Percentiles rank a stretch among this genome's conserved stretches.
These are phyloP conservation scores for Drosophila albomicans DNA, from an alignment of 1,140 invertebrate species.

Conservation along the genomic window DNA sequence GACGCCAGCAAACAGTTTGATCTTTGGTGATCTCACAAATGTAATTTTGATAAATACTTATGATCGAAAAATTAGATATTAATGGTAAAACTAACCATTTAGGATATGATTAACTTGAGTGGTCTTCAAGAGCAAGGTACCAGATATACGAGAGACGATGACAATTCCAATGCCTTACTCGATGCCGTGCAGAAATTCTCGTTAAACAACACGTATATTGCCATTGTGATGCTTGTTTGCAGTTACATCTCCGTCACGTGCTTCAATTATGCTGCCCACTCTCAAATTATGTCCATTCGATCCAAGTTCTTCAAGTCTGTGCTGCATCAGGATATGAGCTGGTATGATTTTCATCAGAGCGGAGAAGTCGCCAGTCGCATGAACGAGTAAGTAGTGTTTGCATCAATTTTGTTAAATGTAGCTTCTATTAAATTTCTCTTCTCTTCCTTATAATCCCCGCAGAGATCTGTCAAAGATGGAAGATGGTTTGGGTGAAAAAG, in stretches of 20 bases:
- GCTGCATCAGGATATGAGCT: slow-evolving; percentile 91
- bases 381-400: slow-evolving; percentile 89
- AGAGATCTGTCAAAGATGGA: slow-evolving; percentile 95
- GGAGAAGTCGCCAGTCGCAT: slow-evolving; percentile 93
- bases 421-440: not conserved
- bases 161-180: slow-evolving; percentile 63
- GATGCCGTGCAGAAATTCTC: slow-evolving; percentile 86
- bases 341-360: slow-evolving; percentile 93
- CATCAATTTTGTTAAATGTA: not conserved
- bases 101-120: slow-evolving; percentile 56
- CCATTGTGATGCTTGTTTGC: slow-evolving; percentile 86
- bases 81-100: too few relatives aligned
- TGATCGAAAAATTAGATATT: too few relatives aligned
- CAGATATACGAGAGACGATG: slow-evolving; percentile 29
- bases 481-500: slow-evolving; percentile 95
- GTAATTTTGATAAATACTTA: slow-evolving; percentile 49
- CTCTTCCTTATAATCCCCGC: not conserved
- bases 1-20: slow-evolving; percentile 88
- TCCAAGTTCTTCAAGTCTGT: slow-evolving; percentile 88
- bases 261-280: slow-evolving; percentile 89
- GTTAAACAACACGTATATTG: slow-evolving; percentile 87
- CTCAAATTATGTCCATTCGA: slow-evolving; percentile 87
- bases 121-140: not conserved
- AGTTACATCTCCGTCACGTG: slow-evolving; percentile 88
- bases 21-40: slow-evolving; percentile 89